Evolutionary conservation across 1,140 invertebrate genomes (phyloP).

Genomic region (Megathymus violae): DNA sequence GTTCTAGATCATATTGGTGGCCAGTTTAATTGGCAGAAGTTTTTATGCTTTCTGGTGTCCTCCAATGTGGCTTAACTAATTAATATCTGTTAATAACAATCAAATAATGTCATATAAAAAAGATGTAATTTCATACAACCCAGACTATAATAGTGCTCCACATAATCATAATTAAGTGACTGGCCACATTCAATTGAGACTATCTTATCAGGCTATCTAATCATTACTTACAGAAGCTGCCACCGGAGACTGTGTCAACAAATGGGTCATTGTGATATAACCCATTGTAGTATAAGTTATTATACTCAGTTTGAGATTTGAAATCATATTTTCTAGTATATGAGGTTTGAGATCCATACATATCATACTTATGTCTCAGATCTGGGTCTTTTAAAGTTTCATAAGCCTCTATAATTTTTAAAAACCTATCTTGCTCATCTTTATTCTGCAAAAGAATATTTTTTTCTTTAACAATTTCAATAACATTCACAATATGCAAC

Average conservation of each 20-base stretch:
- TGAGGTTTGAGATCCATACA: constrained; percentile 90
- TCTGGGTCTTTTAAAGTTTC: constrained; percentile 93
- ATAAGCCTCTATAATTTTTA: constrained; percentile 92
- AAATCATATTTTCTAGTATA: constrained; percentile 76
- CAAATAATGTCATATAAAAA: too few species aligned
- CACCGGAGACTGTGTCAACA: constrained; percentile 89
- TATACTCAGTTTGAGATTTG: constrained; percentile 92
- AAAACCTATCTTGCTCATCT: constrained; percentile 90
- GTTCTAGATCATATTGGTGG: too few species aligned
- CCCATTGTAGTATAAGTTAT: constrained; percentile 94
- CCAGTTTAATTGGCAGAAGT: too few species aligned
- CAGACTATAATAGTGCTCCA: too few species aligned
- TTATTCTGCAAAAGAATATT: constrained; percentile 79
- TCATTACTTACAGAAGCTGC: constrained; percentile 89
- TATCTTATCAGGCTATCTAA: constrained; percentile 15
- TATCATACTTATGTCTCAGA: constrained; percentile 90
- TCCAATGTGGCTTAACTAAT: too few species aligned
- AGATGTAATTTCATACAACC: too few species aligned
- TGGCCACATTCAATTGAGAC: not conserved
- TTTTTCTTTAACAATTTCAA: too few species aligned
- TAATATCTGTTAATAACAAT: too few species aligned
- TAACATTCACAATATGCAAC: too few species aligned
- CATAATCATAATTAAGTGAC: too few species aligned
- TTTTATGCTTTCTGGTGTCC: too few species aligned
- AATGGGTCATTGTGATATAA: constrained; percentile 94